Percentiles rank a stretch among this genome's conserved stretches.
Evolutionary conservation across 2,113 vertebrate species (phyloP).

Genomic region (Pandion haliaetus): DNA sequence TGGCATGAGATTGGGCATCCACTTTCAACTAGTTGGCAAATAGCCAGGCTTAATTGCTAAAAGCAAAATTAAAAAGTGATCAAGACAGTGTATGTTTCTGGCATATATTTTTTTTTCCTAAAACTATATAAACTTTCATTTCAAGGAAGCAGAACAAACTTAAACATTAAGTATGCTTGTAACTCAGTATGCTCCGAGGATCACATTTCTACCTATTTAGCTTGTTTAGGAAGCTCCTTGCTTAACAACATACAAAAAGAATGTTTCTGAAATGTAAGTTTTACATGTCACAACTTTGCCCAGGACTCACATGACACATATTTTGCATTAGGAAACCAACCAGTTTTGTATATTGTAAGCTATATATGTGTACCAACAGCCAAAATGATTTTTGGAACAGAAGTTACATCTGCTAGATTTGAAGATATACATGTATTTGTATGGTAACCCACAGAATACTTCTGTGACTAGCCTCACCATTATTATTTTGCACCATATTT

Average conservation of each 20-base stretch:
- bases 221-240: not conserved
- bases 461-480: constrained; percentile 11
- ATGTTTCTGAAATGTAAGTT: constrained; percentile 32
- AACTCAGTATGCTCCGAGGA: not conserved
- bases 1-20: not conserved
- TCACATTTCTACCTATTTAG: not conserved
- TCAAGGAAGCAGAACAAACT: not conserved
- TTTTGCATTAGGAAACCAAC: constrained; percentile 43
- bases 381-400: constrained; percentile 17
- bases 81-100: not conserved
- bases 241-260: constrained; percentile 16
- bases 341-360: not conserved
- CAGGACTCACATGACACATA: not conserved
- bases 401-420: constrained; percentile 7
- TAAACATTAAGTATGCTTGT: not conserved
- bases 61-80: not conserved
- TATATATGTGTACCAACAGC: not conserved
- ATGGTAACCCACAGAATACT: constrained; percentile 1
- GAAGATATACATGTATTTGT: not conserved
- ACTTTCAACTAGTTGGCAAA: not conserved
- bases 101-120: not conserved
- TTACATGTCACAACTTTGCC: not conserved
- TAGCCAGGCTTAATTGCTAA: not conserved
- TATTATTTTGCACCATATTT: constrained; percentile 52
- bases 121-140: not conserved